These are phyloP conservation scores for Schizaphis graminum DNA, from an alignment of 2,888 invertebrate species.

Conservation along the genomic window DNA sequence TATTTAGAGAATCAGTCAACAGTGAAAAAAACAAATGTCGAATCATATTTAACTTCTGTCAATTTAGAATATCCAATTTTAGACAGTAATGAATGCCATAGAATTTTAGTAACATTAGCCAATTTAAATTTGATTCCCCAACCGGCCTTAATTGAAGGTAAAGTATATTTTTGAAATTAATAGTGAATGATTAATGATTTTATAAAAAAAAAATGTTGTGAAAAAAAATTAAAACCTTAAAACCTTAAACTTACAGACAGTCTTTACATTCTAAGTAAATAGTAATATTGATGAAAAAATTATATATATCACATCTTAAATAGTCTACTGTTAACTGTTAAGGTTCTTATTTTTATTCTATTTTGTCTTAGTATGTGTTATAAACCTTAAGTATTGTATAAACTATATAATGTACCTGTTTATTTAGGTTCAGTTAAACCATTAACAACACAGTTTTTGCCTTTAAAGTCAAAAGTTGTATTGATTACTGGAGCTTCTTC, in stretches of 20 bases:
- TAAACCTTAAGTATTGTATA: neutral
- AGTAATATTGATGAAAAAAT: no score
- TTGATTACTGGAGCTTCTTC: slow-evolving; percentile 69
- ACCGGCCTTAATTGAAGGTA: neutral
- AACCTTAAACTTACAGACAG: neutral
- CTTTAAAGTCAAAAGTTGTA: slow-evolving; percentile 67
- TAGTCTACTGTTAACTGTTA: neutral
- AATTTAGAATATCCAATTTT: slow-evolving; percentile 48
- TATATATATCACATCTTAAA: no score
- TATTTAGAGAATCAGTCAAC: slow-evolving; percentile 42
- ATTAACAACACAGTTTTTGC: neutral
- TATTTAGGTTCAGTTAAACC: slow-evolving; percentile 21
- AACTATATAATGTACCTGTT: neutral
- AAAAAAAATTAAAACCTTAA: neutral
- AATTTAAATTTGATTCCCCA: slow-evolving; percentile 56
- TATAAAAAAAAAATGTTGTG: neutral
- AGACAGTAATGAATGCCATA: slow-evolving; percentile 40
- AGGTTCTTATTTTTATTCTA: neutral
- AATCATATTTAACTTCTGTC: slow-evolving; percentile 46
- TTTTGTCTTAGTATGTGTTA: neutral
- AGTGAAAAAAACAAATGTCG: slow-evolving; percentile 51
- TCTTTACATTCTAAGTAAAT: neutral
- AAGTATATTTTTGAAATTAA: neutral
- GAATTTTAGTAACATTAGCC: slow-evolving; percentile 49
- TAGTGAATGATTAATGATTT: neutral